These are phyloP conservation scores for Karalla daura DNA, from an alignment of 2,797 vertebrate genomes.

Conservation along the genomic window DNA sequence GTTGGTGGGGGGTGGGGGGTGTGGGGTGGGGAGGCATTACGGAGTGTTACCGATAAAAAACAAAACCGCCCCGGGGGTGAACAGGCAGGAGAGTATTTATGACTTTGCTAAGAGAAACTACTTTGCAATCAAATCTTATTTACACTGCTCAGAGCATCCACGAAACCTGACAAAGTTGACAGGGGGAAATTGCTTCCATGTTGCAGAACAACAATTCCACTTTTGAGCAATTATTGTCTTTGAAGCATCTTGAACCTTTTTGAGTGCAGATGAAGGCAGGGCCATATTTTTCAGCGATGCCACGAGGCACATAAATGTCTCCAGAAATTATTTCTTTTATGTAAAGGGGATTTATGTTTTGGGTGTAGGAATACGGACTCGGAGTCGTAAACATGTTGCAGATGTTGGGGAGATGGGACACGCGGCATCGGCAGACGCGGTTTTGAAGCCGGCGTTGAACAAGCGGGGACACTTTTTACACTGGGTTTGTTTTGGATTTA, in stretches of 20 bases:
- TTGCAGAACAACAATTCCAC: slow-evolving; percentile 57
- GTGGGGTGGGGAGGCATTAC: too few relatives aligned
- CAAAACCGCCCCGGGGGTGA: slow-evolving; percentile 23
- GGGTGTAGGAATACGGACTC: slow-evolving; percentile 52
- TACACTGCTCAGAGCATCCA: slow-evolving; percentile 54
- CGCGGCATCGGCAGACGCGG: slow-evolving; percentile 8
- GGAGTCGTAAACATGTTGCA: slow-evolving; percentile 69
- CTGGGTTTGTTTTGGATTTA: neutral
- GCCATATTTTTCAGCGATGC: slow-evolving; percentile 58
- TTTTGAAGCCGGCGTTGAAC: neutral
- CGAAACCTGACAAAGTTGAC: slow-evolving; percentile 62
- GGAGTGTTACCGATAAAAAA: slow-evolving; percentile 46
- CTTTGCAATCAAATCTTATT: slow-evolving; percentile 75
- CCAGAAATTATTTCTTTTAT: slow-evolving; percentile 64
- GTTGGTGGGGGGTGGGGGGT: slow-evolving; percentile 42
- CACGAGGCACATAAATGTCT: slow-evolving; percentile 74
- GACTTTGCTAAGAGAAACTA: slow-evolving; percentile 51
- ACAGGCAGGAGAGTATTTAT: slow-evolving; percentile 48
- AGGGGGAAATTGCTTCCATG: slow-evolving; percentile 74
- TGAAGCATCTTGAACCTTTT: slow-evolving; percentile 68
- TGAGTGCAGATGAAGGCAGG: slow-evolving; percentile 59
- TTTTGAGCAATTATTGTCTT: slow-evolving; percentile 56
- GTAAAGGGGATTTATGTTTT: slow-evolving; percentile 72
- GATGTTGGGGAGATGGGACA: slow-evolving; percentile 64
- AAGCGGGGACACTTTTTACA: neutral